Base-by-base conservation (phyloP, 2,113 vertebrate species). In the Terrapene triunguis region DNA sequence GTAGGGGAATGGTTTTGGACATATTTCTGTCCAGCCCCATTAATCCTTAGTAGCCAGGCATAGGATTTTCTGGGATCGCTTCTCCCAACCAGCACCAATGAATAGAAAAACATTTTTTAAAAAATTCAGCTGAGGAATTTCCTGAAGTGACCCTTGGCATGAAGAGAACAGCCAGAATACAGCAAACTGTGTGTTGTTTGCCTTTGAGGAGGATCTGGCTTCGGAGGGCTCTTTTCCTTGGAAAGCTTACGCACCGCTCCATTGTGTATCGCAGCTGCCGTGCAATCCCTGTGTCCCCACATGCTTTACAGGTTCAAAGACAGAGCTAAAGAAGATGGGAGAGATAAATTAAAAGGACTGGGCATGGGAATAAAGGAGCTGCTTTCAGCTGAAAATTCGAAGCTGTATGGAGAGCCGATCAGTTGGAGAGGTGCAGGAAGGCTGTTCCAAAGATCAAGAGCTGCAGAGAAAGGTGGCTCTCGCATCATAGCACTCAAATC, bases 51-150 rank as follows among this genome's bases (percentile, higher is more conserved):
- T 59, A 95, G 27, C 48, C 86, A 95, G 72, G 38, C 87, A 89
- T 83, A 84, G 91, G 88, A 95, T 81, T 94, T 94, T 89, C 89
- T 97, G 93, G 94, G 85, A 27, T 94, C 54, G 79, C 53, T 94
- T 95, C 92, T 95, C 91, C 95, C 89, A 94, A 0, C 47, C 16
- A 93, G n/a, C 81, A 96, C 47, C 89, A 95, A 27, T 14, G 87
- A 95, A 96, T 19, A 35, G 82, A 72, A 94, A 78, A n/a, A 10
- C 8, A 13, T 57, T 87, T 84, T 90, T 92, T 90, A 89, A 72
- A 3, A 53, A 91, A 96, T 96, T 93, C 48, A 96, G 93, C 80
- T 90, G 51, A 92, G 95, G 92, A 93, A 97, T 97, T 98, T 98
- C 86, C 93, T 97, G 93, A 90, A 89, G 51, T 51, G 95, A 95